Evolutionary conservation across 2,888 invertebrate genomes (phyloP).

Genomic region (Chymomyza caudatula): DNA sequence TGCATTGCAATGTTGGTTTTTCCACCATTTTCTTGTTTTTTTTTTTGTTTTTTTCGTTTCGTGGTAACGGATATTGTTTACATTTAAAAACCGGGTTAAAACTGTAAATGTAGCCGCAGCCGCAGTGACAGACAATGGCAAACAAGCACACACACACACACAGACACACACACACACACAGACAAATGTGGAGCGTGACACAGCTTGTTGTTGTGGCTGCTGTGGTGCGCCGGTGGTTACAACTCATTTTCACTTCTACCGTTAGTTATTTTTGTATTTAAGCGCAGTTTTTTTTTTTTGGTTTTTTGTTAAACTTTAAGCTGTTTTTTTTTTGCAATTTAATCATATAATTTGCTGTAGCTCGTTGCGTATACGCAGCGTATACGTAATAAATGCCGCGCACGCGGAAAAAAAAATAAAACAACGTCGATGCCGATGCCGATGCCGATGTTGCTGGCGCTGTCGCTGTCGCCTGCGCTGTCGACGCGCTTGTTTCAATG

Average conservation of each 20-base stretch:
- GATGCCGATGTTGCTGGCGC: not conserved
- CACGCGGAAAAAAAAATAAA: conserved; percentile 14
- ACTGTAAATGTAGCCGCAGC: not conserved
- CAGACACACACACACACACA: not conserved
- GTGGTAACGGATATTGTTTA: conserved; percentile 29
- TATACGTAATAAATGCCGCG: conserved; percentile 39
- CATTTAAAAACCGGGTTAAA: conserved; percentile 20
- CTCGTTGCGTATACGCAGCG: conserved; percentile 37
- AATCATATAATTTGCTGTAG: not conserved
- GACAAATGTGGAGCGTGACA: not conserved
- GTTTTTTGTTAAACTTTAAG: not conserved
- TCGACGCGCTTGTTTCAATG: not conserved
- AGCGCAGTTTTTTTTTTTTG: not conserved
- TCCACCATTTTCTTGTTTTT: conserved; percentile 30
- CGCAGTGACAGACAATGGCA: not conserved
- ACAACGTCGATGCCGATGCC: not conserved
- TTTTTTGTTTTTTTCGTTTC: conserved; percentile 10
- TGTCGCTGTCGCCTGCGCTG: not conserved
- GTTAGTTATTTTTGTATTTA: not conserved
- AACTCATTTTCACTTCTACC: not conserved
- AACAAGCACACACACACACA: not conserved
- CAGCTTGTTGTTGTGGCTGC: not conserved
- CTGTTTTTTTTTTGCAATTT: not conserved
- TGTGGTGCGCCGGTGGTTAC: not conserved
- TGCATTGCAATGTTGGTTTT: conserved; percentile 8